Percentiles rank a stretch among this genome's conserved stretches.
Conservation (phyloP, 2,797 vertebrate genomes). For the Bovichtus variegatus region DNA sequence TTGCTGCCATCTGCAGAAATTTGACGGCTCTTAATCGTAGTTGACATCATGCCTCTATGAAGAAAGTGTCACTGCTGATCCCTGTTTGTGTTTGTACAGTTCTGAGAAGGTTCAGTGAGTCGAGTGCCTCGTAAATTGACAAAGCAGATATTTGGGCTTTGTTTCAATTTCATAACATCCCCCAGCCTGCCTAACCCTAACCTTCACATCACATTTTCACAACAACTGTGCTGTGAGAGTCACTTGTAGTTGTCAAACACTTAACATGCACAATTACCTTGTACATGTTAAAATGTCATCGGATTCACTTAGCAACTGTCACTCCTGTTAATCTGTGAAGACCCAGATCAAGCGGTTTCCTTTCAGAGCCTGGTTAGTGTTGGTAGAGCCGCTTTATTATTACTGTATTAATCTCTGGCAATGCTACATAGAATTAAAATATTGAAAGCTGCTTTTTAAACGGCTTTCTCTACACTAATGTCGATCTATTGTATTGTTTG, state of each 20-base stretch:
- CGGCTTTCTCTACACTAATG: background rate
- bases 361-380: slow-evolving; percentile 10
- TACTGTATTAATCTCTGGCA: background rate
- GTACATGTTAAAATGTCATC: slow-evolving; percentile 44
- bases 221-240: slow-evolving; percentile 20
- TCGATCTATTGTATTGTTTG: background rate
- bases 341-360: slow-evolving; percentile 16
- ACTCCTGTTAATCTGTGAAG: slow-evolving; percentile 3
- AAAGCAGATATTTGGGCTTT: slow-evolving; percentile 52
- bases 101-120: slow-evolving; percentile 80
- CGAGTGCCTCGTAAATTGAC: slow-evolving; percentile 53
- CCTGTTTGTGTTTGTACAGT: slow-evolving; percentile 59
- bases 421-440: background rate
- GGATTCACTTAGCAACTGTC: slow-evolving; percentile 16
- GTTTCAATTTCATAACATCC: slow-evolving; percentile 59
- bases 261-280: slow-evolving; percentile 39
- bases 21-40: background rate
- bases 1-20: slow-evolving; percentile 44
- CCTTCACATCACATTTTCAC: slow-evolving; percentile 26
- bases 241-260: slow-evolving; percentile 15
- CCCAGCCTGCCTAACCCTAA: slow-evolving; percentile 42
- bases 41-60: background rate
- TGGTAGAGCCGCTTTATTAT: background rate
- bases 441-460: background rate
- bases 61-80: slow-evolving; percentile 71